A percentile compares a stretch with the other conserved stretches of the same genome.
phyloP scores from a whole-genome alignment of 2,797 vertebrate genomes.

The Malurus splendens region DNA sequence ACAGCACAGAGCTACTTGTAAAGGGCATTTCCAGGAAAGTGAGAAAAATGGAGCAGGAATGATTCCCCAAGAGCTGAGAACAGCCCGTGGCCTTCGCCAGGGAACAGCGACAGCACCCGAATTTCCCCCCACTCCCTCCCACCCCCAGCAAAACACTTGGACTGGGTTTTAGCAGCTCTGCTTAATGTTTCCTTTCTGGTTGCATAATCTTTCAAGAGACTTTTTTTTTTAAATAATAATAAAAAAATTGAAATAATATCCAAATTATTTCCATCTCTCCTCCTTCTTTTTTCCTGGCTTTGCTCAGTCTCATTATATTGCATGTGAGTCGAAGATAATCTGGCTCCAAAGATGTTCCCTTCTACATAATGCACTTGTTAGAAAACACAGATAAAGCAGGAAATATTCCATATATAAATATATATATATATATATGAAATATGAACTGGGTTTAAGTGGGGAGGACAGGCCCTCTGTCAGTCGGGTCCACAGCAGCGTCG shows the following conservation, averaged over 20 bases:
- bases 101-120: background rate
- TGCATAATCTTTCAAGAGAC: background rate
- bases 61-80: background rate
- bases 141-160: background rate
- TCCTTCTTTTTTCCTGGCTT: slow-evolving; percentile 4
- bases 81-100: background rate
- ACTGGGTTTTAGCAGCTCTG: slow-evolving; percentile 33
- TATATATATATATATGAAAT: background rate
- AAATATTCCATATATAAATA: background rate
- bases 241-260: slow-evolving; percentile 14
- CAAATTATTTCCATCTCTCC: slow-evolving; percentile 2
- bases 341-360: slow-evolving; percentile 15
- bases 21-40: slow-evolving; percentile 19
- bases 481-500: background rate
- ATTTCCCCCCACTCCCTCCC: background rate
- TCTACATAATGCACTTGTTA: slow-evolving; percentile 41
- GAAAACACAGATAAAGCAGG: background rate
- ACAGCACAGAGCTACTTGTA: slow-evolving; percentile 33
- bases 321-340: slow-evolving; percentile 10
- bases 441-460: background rate
- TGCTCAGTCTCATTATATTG: slow-evolving; percentile 8
- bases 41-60: background rate
- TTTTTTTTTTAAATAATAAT: background rate
- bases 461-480: background rate
- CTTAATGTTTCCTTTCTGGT: slow-evolving; percentile 9